Evolutionary conservation across 92 coral and sea anemone species (phyloP), one percentile per base, ranked within the genome.

Genomic region (Phenganax stokvisi): DNA sequence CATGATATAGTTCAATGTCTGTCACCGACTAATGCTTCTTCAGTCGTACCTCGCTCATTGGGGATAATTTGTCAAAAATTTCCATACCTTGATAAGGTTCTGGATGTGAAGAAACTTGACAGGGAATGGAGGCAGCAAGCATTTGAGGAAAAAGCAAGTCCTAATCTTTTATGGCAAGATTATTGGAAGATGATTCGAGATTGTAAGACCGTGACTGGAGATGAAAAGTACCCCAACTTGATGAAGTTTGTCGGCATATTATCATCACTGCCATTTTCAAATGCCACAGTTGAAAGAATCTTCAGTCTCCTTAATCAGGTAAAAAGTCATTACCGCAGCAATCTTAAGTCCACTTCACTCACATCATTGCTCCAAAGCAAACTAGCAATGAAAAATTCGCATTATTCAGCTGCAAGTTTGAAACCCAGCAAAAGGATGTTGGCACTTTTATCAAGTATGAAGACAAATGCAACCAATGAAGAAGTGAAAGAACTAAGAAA

Each of bases 81-180:
- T 56, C 57, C 77, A 20, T 51, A 72, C 10, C 77, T 72, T 15
- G 12, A 52, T n/a, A 12, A 53, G 4, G 0, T 72, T 72, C 77
- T 72, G 28, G 77, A 72, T 72, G 37, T 72, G 16, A 52, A 52
- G 59, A 72, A 72, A 9, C 77, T 72, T 9, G 77, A 72, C 16
- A 9, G 47, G 77, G 77, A 72, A 13, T 72, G 77, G 77, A 51
- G 77, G 77, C 57, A 72, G 30, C 77, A 72, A 55, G 77, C 77
- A 1, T 52, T 72, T 72, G 77, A 72, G 44, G 77, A 72, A 51
- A 72, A 55, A 0, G 57, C 77, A 6, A 52, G 57, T 72, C 58
- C 77, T 3, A 52, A 55, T 72, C 57, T 72, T 51, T 30, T 47
- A 30, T 72, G 77, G 77, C 3, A n/a, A 13, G 77, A 72, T 55